A percentile compares a stretch with the other conserved stretches of the same genome.
Evolutionary conservation across 2,888 invertebrate genomes (phyloP).

Genomic region (Danaus chrysippus): DNA sequence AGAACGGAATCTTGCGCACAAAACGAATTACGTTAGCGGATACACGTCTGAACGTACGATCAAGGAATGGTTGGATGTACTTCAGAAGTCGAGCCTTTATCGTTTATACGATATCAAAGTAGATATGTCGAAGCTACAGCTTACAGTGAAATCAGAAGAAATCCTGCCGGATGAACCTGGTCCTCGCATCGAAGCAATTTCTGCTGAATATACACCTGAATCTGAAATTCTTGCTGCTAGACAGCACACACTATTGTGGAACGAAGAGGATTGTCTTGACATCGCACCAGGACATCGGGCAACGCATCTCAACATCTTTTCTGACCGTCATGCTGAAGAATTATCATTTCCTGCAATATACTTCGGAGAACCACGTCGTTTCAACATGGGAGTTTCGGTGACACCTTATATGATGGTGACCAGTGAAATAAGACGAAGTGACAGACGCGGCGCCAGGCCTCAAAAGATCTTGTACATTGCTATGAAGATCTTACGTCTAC

Average conservation of each 20-base stretch:
- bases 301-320: conserved; percentile 43
- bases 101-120: conserved; percentile 41
- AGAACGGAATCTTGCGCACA: conserved; percentile 42
- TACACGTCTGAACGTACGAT: conserved; percentile 40
- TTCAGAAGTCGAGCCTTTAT: conserved; percentile 39
- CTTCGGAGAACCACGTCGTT: conserved; percentile 43
- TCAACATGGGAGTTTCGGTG: conserved; percentile 38
- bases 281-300: conserved; percentile 42
- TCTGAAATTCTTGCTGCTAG: conserved; percentile 39
- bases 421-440: conserved; percentile 49
- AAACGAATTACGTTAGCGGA: conserved; percentile 40
- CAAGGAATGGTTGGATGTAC: conserved; percentile 38
- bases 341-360: conserved; percentile 56
- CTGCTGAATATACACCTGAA: conserved; percentile 34
- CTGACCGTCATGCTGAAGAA: conserved; percentile 53
- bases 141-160: conserved; percentile 30
- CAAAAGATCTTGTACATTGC: conserved; percentile 51
- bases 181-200: conserved; percentile 37
- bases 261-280: conserved; percentile 41
- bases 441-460: conserved; percentile 49
- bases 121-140: conserved; percentile 38
- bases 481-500: conserved; percentile 48
- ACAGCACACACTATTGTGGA: conserved; percentile 44
- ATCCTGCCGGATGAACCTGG: conserved; percentile 34
- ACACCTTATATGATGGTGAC: conserved; percentile 47